These are phyloP conservation scores for Ceraclea dissimilis DNA, from an alignment of 2,888 invertebrate genomes.

Conservation along the genomic window DNA sequence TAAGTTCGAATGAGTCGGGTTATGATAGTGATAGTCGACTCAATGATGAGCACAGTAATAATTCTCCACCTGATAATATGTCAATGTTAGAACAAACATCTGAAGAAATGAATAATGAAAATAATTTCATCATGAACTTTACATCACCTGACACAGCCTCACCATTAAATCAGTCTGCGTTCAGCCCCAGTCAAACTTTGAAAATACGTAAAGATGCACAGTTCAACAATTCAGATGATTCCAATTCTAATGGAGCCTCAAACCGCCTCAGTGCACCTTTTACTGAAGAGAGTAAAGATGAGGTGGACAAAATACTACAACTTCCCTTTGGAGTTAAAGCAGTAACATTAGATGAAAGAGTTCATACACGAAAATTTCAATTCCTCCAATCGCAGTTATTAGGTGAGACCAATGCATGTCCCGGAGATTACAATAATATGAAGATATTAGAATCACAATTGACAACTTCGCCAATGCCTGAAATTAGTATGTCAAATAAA, in stretches of 20 bases:
- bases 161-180: conserved; percentile 26
- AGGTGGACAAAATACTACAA: conserved; percentile 41
- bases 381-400: conserved; percentile 43
- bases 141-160: conserved; percentile 17
- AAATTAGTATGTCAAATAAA: conserved; percentile 44
- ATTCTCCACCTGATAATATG: conserved; percentile 49
- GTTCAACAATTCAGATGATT: conserved; percentile 5
- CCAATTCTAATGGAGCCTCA: background rate
- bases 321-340: conserved; percentile 43
- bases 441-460: conserved; percentile 35
- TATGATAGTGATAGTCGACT: conserved; percentile 71
- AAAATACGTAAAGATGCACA: background rate
- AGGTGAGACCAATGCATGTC: conserved; percentile 36
- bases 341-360: conserved; percentile 44
- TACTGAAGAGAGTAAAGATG: conserved; percentile 33
- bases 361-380: conserved; percentile 46
- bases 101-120: conserved; percentile 29
- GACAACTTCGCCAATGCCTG: conserved; percentile 33
- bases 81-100: conserved; percentile 39
- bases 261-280: conserved; percentile 2
- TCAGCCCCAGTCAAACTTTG: background rate
- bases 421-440: conserved; percentile 29
- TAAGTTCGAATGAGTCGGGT: conserved; percentile 77
- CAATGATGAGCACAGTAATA: conserved; percentile 48
- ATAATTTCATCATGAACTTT: conserved; percentile 24